Evolutionary conservation across 2,888 invertebrate genomes (phyloP).

Genomic region (Stenodema calcarata): DNA sequence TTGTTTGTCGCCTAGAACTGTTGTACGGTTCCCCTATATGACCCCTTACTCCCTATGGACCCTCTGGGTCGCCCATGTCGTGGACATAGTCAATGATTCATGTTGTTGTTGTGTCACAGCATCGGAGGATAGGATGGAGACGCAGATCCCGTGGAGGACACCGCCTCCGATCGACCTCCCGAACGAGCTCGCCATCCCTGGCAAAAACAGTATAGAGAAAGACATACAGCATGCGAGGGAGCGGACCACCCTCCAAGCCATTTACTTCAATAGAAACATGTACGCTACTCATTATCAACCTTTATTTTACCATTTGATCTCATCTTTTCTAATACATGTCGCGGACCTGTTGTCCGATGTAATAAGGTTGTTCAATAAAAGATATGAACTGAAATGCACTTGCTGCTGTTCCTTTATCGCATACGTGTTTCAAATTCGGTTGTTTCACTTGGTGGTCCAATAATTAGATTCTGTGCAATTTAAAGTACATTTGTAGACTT

Average conservation of each 20-base stretch:
- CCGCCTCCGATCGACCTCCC: constrained; percentile 75
- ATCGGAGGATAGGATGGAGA: constrained; percentile 71
- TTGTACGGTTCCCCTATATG: too few species aligned
- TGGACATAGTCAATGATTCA: not conserved
- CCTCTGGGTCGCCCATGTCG: too few species aligned
- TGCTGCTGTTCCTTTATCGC: constrained; percentile 15
- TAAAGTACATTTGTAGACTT: not conserved
- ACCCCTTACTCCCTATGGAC: too few species aligned
- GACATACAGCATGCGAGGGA: constrained; percentile 87
- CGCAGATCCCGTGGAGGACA: constrained; percentile 78
- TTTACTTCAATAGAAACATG: constrained; percentile 74
- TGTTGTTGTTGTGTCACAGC: constrained; percentile 49
- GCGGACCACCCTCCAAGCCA: constrained; percentile 77
- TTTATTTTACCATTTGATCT: not conserved
- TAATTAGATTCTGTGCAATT: not conserved
- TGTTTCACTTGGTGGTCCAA: not conserved
- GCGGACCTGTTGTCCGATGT: constrained; percentile 32
- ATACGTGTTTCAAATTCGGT: not conserved
- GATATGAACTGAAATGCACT: constrained; percentile 45
- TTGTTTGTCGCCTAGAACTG: too few species aligned
- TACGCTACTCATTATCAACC: constrained; percentile 33
- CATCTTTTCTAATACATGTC: not conserved
- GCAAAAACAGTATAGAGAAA: constrained; percentile 84
- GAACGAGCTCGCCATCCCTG: constrained; percentile 68
- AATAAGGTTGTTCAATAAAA: constrained; percentile 37